Evolutionary conservation across 2,113 vertebrate species (phyloP), one percentile per base, ranked within the genome.

Genomic region (Salvelinus alpinus): DNA sequence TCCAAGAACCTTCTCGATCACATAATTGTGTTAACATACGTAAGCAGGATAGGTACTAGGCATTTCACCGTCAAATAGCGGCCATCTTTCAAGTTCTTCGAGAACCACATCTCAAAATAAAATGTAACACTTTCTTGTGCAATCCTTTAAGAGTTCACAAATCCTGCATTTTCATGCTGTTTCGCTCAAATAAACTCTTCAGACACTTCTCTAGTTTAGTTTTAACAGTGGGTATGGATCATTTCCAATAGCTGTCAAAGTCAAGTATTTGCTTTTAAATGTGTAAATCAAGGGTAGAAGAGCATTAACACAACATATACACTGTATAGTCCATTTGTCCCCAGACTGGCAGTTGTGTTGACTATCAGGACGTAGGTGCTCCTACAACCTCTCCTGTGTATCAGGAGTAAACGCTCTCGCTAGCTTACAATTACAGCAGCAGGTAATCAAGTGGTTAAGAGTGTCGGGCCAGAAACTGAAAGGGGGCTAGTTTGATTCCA

Each of bases 231-330:
- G 83, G 62, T 57, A 70, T 75, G 66, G 65, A 22, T 44, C 4
- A 62, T 20, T 38, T 27, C 7, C 31, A 64, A 47, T 70, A 22
- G 59, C 8, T 48, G 34, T 48, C 75, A 76, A 70, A 22, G 76
- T 80, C 57, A 80, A 83, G 68, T 85, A 81, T 76, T 72, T 85
- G 16, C 9, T 12, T 66, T 75, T 74, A 81, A 64, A n/a, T 64
- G 2, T 34, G 70, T 74, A 78, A 62, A 71, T 18, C 29, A 85
- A 80, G 78, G 76, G 82, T n/a, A 31, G 77, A 69, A 60, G 80
- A 78, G 70, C 82, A 71, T 87, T 84, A 74, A 84, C 31, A 80
- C 72, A 89, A 82, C 75, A 85, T 70, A 81, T 84, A 83, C 51
- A 78, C 54, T 71, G 47, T 75, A 76, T 78, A 80, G 70, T 75